Conservation (phyloP, 2,888 invertebrate genomes). For the Loripinus fragilis region DNA sequence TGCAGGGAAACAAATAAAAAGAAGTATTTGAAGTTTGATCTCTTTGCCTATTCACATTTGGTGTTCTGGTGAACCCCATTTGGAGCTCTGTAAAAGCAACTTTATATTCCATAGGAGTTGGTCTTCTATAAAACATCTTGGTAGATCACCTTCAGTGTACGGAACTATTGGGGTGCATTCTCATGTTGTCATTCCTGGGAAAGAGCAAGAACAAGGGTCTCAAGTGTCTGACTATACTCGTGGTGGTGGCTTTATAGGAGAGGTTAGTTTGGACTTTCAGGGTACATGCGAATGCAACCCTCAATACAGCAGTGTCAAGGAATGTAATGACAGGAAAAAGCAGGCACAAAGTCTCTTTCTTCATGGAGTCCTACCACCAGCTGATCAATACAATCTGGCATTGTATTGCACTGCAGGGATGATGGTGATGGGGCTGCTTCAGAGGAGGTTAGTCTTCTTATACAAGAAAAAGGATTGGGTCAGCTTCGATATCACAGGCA, state of each 20-base stretch:
- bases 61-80: neutral
- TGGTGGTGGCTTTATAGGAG: conserved; percentile 8
- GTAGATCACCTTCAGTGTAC: neutral
- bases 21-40: too few relatives aligned
- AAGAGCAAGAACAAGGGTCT: neutral
- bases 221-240: neutral
- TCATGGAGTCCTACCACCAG: neutral
- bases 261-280: conserved; percentile 6
- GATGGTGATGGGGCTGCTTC: conserved; percentile 16
- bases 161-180: conserved; percentile 17
- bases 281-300: neutral
- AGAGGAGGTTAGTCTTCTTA: neutral
- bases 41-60: too few relatives aligned
- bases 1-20: neutral
- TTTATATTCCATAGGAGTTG: neutral
- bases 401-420: conserved; percentile 17
- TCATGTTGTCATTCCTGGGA: neutral
- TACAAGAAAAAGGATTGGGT: neutral
- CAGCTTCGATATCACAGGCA: conserved; percentile 6
- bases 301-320: neutral
- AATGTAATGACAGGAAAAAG: neutral
- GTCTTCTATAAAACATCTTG: neutral
- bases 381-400: conserved; percentile 4
- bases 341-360: conserved; percentile 9
- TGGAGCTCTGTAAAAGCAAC: conserved; percentile 4